Percentiles rank a stretch among this genome's conserved stretches.
Conservation (phyloP, 2,113 vertebrate genomes). For the Silurus glanis region DNA sequence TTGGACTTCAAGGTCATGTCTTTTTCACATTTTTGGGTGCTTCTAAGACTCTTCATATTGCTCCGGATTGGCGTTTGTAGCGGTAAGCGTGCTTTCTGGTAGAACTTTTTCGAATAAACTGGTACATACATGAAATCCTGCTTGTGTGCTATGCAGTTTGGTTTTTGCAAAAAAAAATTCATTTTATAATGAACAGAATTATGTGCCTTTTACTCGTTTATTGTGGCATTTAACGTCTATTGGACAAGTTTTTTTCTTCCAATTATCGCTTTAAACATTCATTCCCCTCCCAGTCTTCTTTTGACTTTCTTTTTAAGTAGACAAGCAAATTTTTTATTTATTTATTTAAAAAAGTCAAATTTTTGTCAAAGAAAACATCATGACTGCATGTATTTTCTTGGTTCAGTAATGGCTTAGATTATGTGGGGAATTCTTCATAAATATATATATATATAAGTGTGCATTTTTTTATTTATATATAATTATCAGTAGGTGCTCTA, state of each 20-base stretch:
- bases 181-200: background rate
- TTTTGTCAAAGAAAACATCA: background rate
- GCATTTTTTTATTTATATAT: no score
- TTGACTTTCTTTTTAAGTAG: background rate
- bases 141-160: background rate
- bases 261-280: background rate
- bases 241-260: background rate
- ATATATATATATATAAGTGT: no score
- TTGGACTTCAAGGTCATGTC: constrained; percentile 57
- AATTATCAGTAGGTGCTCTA: no score
- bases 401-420: no score
- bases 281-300: background rate
- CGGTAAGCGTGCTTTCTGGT: constrained; percentile 60
- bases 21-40: constrained; percentile 41
- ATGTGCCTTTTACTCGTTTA: background rate
- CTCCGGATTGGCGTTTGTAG: constrained; percentile 52
- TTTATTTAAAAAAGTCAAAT: background rate
- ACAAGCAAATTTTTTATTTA: no score
- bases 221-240: background rate
- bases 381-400: no score
- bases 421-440: no score
- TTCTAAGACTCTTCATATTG: constrained; percentile 40
- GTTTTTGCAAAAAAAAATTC: background rate
- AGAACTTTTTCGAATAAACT: background rate
- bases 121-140: background rate